phyloP scores from a whole-genome alignment of 1,140 invertebrate genomes.

The Drosophila ercepeae region DNA sequence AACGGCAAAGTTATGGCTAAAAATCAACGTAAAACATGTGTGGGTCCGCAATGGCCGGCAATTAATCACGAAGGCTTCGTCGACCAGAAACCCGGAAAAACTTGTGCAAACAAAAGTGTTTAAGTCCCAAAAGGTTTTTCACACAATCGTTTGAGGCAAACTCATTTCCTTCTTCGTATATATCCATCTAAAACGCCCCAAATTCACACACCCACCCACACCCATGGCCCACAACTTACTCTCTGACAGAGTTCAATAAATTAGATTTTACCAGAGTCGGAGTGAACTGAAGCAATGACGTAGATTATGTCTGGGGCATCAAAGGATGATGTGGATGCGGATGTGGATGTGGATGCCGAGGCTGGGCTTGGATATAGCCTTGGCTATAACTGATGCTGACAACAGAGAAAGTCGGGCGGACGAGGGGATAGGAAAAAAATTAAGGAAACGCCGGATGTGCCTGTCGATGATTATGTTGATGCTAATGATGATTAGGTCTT shows the following conservation, averaged over 20 bases:
- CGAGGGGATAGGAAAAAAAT: constrained; percentile 6
- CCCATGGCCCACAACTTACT: constrained; percentile 22
- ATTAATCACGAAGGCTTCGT: constrained; percentile 63
- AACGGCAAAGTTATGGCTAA: constrained; percentile 56
- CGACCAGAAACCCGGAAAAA: constrained; percentile 58
- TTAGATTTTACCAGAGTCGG: constrained; percentile 55
- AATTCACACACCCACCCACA: constrained; percentile 3
- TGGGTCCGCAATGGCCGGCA: constrained; percentile 52
- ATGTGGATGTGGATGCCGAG: constrained; percentile 3
- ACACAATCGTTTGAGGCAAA: constrained; percentile 18
- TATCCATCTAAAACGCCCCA: constrained; percentile 13
- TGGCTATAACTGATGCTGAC: constrained; percentile 39
- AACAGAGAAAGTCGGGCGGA: constrained; percentile 30
- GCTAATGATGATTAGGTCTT: constrained; percentile 81
- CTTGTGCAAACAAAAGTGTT: constrained; percentile 71
- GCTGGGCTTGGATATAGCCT: constrained; percentile 1
- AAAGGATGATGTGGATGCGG: constrained; percentile 53
- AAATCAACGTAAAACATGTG: constrained; percentile 68
- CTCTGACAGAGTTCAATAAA: constrained; percentile 70
- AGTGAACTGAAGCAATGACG: constrained; percentile 54
- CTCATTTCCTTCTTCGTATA: constrained; percentile 11
- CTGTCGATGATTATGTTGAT: constrained; percentile 73
- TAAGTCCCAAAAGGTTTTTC: constrained; percentile 71
- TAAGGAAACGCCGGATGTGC: constrained; percentile 52
- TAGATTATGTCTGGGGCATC: constrained; percentile 64